A percentile compares a stretch with the other conserved stretches of the same genome.
Conservation (phyloP, 2,797 vertebrate genomes). For the Bradypodion pumilum region DNA sequence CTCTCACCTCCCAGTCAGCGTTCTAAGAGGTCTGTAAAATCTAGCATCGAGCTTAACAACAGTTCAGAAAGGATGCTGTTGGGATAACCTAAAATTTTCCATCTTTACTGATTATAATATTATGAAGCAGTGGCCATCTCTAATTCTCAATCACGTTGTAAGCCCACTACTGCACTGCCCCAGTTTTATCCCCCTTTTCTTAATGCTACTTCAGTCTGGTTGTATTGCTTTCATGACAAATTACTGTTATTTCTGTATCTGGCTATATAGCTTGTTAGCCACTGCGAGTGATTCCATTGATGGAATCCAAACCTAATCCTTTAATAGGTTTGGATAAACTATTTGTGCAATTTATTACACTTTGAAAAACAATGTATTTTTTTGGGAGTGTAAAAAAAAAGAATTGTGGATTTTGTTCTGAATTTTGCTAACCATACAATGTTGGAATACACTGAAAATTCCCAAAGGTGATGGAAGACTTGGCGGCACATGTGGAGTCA, state of each 20-base stretch:
- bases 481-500: fast-evolving
- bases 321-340: background rate
- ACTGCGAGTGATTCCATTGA: background rate
- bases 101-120: background rate
- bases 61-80: background rate
- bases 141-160: background rate
- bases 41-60: background rate
- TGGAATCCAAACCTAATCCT: too few species aligned
- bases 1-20: too few species aligned
- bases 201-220: background rate
- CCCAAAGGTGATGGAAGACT: background rate
- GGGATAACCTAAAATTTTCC: background rate
- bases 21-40: background rate
- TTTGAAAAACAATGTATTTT: background rate
- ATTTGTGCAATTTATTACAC: background rate
- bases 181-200: background rate
- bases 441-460: fast-evolving
- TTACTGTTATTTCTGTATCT: background rate
- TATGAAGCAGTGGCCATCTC: background rate
- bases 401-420: background rate
- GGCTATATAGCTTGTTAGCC: background rate
- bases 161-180: background rate
- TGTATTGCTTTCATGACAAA: background rate
- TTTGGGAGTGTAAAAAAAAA: background rate
- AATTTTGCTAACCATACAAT: background rate